Conservation (phyloP, 2,888 invertebrate species). For the Spodoptera littoralis region DNA sequence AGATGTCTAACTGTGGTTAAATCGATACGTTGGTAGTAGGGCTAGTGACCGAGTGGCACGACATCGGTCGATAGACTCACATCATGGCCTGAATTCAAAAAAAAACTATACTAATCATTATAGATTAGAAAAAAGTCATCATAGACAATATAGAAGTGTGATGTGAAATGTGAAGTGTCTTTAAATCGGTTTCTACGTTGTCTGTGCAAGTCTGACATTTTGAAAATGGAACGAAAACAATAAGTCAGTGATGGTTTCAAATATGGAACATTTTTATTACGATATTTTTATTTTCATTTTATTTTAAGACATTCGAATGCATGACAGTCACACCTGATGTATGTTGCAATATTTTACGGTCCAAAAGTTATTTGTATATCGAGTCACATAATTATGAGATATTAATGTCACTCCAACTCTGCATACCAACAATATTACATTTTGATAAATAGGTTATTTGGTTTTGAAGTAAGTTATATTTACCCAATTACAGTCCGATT, state of each 20-base stretch:
- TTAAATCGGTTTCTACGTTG: too few relatives aligned
- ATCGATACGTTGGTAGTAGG: constrained; percentile 71
- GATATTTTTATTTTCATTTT: too few relatives aligned
- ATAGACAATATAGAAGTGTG: too few relatives aligned
- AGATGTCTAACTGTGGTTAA: constrained; percentile 63
- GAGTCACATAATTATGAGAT: not conserved
- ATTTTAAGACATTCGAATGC: too few relatives aligned
- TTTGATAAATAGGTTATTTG: not conserved
- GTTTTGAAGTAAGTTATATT: too few relatives aligned
- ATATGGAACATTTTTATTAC: too few relatives aligned
- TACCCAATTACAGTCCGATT: too few relatives aligned
- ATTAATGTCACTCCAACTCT: constrained; percentile 19
- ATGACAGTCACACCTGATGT: not conserved
- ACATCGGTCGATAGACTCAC: constrained; percentile 58
- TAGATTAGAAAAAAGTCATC: not conserved
- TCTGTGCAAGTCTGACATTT: not conserved
- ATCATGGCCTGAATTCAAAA: constrained; percentile 32
- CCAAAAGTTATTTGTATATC: not conserved
- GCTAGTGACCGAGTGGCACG: constrained; percentile 71
- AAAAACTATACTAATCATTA: constrained; percentile 13
- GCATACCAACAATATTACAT: constrained; percentile 18
- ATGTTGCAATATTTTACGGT: not conserved
- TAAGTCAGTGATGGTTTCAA: too few relatives aligned
- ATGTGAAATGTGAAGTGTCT: too few relatives aligned
- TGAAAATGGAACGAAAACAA: not conserved